These are phyloP conservation scores for Hipparchia semele DNA, from an alignment of 2,888 invertebrate species.

Conservation along the genomic window DNA sequence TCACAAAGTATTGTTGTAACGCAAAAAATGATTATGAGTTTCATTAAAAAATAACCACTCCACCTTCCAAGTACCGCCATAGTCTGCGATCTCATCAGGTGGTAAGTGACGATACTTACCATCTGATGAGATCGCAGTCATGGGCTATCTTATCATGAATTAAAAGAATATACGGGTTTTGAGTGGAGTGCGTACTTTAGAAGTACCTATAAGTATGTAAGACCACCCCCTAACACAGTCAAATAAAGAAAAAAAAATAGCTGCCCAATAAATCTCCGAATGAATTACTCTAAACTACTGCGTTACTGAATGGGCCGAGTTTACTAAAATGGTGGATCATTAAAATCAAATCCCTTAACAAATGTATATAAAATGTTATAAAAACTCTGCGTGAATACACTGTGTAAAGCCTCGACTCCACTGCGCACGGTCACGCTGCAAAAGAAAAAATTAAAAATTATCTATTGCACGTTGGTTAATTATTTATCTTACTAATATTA, in stretches of 20 bases:
- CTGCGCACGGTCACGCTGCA: background rate
- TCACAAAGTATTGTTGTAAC: too few relatives aligned
- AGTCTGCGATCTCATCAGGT: too few relatives aligned
- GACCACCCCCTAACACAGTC: constrained; percentile 35
- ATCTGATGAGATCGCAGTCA: background rate
- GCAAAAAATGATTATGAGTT: too few relatives aligned
- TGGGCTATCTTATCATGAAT: background rate
- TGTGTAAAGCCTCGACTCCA: background rate
- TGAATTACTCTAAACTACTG: constrained; percentile 58
- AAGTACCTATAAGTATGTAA: background rate
- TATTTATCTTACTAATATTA: too few relatives aligned
- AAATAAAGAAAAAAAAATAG: constrained; percentile 50
- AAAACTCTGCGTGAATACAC: constrained; percentile 53
- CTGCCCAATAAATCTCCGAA: constrained; percentile 58
- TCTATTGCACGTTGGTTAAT: too few relatives aligned
- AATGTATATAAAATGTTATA: constrained; percentile 56
- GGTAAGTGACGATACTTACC: too few relatives aligned
- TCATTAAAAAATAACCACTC: too few relatives aligned
- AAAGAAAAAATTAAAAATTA: background rate
- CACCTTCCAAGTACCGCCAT: too few relatives aligned
- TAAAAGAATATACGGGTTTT: background rate
- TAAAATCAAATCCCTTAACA: constrained; percentile 74
- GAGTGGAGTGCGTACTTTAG: background rate
- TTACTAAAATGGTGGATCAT: constrained; percentile 50
- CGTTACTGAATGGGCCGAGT: constrained; percentile 22